phyloP scores from a whole-genome alignment of 2,888 invertebrate genomes.

The Saturnia japonica region DNA sequence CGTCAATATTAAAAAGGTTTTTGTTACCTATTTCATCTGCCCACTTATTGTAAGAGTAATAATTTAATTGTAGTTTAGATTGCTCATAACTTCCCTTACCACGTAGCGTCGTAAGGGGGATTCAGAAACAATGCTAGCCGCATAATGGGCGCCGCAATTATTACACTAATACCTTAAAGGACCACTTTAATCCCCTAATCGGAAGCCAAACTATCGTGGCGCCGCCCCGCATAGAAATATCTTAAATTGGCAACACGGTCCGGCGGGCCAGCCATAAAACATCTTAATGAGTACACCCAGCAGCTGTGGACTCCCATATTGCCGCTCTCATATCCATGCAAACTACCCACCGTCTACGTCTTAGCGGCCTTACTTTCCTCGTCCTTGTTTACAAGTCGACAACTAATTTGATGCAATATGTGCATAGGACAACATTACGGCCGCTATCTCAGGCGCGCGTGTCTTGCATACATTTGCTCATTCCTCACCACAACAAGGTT shows the following conservation, averaged over 20 bases:
- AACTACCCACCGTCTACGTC: slow-evolving; percentile 78
- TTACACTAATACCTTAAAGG: slow-evolving; percentile 79
- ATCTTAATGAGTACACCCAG: slow-evolving; percentile 82
- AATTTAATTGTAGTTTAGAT: slow-evolving; percentile 25
- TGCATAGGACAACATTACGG: slow-evolving; percentile 81
- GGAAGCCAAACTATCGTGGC: slow-evolving; percentile 80
- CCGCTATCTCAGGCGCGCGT: slow-evolving; percentile 78
- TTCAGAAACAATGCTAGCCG: slow-evolving; percentile 62
- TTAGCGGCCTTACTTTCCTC: slow-evolving; percentile 78
- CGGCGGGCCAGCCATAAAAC: slow-evolving; percentile 81
- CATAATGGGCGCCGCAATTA: slow-evolving; percentile 77
- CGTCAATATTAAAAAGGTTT: slow-evolving; percentile 13
- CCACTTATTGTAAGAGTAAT: neutral
- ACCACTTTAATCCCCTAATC: slow-evolving; percentile 80
- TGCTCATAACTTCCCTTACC: slow-evolving; percentile 17
- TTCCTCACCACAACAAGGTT: slow-evolving; percentile 63
- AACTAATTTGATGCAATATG: slow-evolving; percentile 83
- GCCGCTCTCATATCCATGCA: slow-evolving; percentile 82
- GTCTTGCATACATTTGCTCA: slow-evolving; percentile 80
- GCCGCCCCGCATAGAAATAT: slow-evolving; percentile 81
- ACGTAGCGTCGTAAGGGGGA: slow-evolving; percentile 34
- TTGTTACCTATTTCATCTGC: neutral
- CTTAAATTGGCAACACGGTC: slow-evolving; percentile 81
- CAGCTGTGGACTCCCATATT: slow-evolving; percentile 81
- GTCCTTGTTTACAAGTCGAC: slow-evolving; percentile 80